Base-by-base conservation (phyloP, 2,888 invertebrate genomes). In the Perizoma affinitatum region DNA sequence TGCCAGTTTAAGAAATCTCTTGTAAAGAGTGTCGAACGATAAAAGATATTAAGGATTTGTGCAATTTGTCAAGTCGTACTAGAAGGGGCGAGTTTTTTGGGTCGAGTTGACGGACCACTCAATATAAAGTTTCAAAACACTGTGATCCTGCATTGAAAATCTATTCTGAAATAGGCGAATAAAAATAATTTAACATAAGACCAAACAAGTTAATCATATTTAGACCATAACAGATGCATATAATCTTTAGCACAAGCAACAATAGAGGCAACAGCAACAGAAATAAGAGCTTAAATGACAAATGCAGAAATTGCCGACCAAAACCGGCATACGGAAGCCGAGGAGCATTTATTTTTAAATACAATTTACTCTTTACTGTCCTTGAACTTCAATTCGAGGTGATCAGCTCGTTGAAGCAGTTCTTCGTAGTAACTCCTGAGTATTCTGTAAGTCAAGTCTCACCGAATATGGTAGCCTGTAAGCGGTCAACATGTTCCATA, bases 301-400 rank as follows among this genome's bases (percentile, higher is more conserved):
- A 45, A 51, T 36, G 11, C 44, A 59, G 46, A 47, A 51, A 54
- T 50, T 59, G 49, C 42, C 55, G 11, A 59, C 55, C 54, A 62
- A 45, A 77, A 74, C 75, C 72, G 74, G 78, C 76, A 86, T 72
- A 80, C 85, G 88, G 88, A 89, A 88, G 86, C 83, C 68, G 72
- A 78, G 76, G 76, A 70, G 75, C 80, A 79, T 58, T 56, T 80
- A 81, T 80, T 79, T 80, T 78, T 79, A 78, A 78, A 84, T 83
- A 83, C 79, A 80, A 79, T 81, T 22, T 82, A 72, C 69, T 79
- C 83, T 72, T 81, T 82, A 71, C 69, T 79, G 84, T 72, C 88
- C 88, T 86, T 88, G 89, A 89, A 88, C 88, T 88, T 87, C 82
- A 79, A 74, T 75, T 78, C 71, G 78, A 83, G 82, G 79, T 76